Evolutionary conservation across 2,888 invertebrate genomes (phyloP).

Genomic region (Ypsolopha scabrella): DNA sequence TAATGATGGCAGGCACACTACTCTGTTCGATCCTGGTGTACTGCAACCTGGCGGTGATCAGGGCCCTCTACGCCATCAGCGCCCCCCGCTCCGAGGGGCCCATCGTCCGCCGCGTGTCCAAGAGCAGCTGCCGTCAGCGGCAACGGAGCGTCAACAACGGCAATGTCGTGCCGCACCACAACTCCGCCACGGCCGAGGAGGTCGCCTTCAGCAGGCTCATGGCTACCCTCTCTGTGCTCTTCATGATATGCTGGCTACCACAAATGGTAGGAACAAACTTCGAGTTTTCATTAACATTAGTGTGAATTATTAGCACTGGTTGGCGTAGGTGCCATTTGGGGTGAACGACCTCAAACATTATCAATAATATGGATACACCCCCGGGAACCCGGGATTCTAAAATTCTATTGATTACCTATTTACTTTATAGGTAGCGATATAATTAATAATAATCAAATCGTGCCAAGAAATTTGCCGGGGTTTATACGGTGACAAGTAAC

Average conservation of each 20-base stretch:
- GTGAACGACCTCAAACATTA: too few species aligned
- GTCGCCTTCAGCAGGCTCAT: conserved; percentile 87
- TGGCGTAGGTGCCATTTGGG: too few species aligned
- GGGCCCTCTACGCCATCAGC: conserved; percentile 75
- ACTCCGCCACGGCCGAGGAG: conserved; percentile 80
- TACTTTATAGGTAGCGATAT: too few species aligned
- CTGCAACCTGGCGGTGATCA: conserved; percentile 86
- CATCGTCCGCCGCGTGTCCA: conserved; percentile 47
- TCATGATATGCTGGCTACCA: conserved; percentile 89
- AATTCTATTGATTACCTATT: too few species aligned
- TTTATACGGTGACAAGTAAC: too few species aligned
- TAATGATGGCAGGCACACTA: conserved; percentile 67
- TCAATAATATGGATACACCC: too few species aligned
- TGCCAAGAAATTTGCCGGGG: too few species aligned
- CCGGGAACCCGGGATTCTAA: too few species aligned
- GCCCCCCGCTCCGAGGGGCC: conserved; percentile 39
- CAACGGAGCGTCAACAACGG: conserved; percentile 19
- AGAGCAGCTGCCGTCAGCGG: conserved; percentile 36
- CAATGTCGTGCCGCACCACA: conserved; percentile 26
- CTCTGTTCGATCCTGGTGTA: conserved; percentile 82
- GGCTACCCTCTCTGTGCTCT: conserved; percentile 85
- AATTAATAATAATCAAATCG: too few species aligned
- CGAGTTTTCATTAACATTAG: not conserved
- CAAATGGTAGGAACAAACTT: conserved; percentile 78
- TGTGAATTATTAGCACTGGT: too few species aligned